Evolutionary conservation across 2,113 vertebrate genomes (phyloP), one percentile per base, ranked within the genome.

Genomic region (Deroptyus accipitrinus): DNA sequence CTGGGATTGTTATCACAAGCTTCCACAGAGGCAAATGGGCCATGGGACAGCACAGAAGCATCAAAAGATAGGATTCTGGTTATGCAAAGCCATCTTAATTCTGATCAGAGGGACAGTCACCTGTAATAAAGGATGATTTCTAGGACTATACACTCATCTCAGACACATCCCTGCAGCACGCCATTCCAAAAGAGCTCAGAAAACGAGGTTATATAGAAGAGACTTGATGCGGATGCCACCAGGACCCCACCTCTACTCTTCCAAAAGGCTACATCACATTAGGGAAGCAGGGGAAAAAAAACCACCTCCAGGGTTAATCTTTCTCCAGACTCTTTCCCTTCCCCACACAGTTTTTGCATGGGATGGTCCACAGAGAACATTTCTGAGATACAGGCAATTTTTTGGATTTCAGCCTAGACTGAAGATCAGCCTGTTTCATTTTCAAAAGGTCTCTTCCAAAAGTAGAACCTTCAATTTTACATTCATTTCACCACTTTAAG

Each of bases 401-500:
- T 97, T 82, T 95, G 93, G 94, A 95, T 92, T 96, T 92, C 68
- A 95, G 93, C 91, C 95, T 95, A 96, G 93, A 95, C 91, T 91
- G 91, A 75, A 89, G 96, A 96, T 95, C 95, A 97, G 91, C 93
- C 95, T 89, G 91, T 95, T 94, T 93, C 95, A 64, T 76, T 95
- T 96, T 86, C 80, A 93, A 96, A 97, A 97, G 95, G 95, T 93
- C 95, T 94, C 80, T 92, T 94, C 96, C 96, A 72, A 95, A 96
- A 96, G 95, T 96, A 93, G 96, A 97, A 92, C 79, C 94, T 96
- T 94, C 94, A 92, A 94, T 90, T 96, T 94, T 84, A 92, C 86
- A 92, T 95, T 96, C 95, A 85, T 82, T 96, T 84, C 62, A 49
- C 86, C 52, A 94, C 86, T 90, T 84, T 46, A 73, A 94, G 95